phyloP scores from a whole-genome alignment of 2,797 vertebrate species.

The Carduelis carduelis region DNA sequence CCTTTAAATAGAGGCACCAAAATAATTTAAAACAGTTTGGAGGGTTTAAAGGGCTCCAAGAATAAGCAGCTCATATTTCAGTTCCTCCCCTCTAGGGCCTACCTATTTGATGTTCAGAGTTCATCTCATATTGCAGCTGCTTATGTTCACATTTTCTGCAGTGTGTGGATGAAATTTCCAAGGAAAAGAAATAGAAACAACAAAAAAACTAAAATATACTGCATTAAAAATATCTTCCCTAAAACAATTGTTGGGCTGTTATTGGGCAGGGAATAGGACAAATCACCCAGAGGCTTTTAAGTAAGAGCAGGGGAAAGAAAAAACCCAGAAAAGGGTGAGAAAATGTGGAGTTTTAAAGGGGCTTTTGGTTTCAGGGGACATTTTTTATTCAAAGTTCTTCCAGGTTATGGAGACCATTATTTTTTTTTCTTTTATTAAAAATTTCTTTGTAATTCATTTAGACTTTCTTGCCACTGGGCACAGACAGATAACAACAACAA shows the following conservation, averaged over 20 bases:
- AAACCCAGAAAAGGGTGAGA: neutral
- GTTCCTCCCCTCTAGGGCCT: slow-evolving; percentile 59
- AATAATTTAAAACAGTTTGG: slow-evolving; percentile 76
- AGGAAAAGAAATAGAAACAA: slow-evolving; percentile 10
- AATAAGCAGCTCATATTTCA: slow-evolving; percentile 68
- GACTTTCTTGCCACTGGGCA: slow-evolving; percentile 56
- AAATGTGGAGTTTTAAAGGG: slow-evolving; percentile 2
- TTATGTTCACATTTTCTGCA: slow-evolving; percentile 64
- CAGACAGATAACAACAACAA: slow-evolving; percentile 66
- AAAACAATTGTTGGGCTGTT: slow-evolving; percentile 47
- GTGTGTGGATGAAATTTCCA: slow-evolving; percentile 26
- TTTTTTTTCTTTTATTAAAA: slow-evolving; percentile 69
- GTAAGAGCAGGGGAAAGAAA: slow-evolving; percentile 21
- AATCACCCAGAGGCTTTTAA: slow-evolving; percentile 60
- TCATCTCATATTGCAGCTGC: slow-evolving; percentile 66
- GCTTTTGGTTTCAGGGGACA: slow-evolving; percentile 51
- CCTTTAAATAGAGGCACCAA: slow-evolving; percentile 71
- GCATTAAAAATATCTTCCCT: slow-evolving; percentile 55
- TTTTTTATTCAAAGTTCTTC: slow-evolving; percentile 61
- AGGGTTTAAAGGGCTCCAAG: slow-evolving; percentile 68
- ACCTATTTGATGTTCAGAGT: slow-evolving; percentile 69
- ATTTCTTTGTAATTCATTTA: slow-evolving; percentile 58
- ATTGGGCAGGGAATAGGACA: slow-evolving; percentile 57
- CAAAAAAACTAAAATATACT: slow-evolving; percentile 48
- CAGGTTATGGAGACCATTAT: slow-evolving; percentile 45